Evolutionary conservation across 2,888 invertebrate species (phyloP).

Genomic region (Odontocerum albicorne): DNA sequence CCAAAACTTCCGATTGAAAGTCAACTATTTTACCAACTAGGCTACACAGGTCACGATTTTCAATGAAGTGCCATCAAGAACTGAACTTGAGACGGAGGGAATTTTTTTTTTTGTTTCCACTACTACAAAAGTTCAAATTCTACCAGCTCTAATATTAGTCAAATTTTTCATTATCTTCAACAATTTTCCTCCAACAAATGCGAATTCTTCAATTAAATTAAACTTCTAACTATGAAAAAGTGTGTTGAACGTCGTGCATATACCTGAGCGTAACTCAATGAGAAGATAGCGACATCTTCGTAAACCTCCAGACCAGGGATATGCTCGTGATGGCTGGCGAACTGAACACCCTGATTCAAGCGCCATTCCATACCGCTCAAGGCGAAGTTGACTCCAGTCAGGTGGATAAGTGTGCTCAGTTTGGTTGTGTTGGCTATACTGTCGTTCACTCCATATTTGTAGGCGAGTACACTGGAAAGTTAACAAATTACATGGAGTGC

Average conservation of each 20-base stretch:
- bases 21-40: too few relatives aligned
- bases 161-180: not conserved
- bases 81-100: too few relatives aligned
- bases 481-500: too few relatives aligned
- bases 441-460: constrained; percentile 2
- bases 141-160: not conserved
- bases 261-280: constrained; percentile 30
- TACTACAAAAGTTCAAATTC: not conserved
- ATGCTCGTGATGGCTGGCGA: constrained; percentile 9
- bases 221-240: too few relatives aligned
- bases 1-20: too few relatives aligned
- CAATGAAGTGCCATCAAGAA: too few relatives aligned
- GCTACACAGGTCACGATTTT: too few relatives aligned
- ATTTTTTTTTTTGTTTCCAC: too few relatives aligned
- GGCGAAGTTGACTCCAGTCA: constrained; percentile 25
- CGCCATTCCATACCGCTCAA: constrained; percentile 19
- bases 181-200: too few relatives aligned
- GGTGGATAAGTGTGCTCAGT: constrained; percentile 11
- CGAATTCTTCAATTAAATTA: too few relatives aligned
- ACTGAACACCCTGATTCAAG: not conserved
- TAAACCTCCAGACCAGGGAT: constrained; percentile 26
- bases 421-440: constrained; percentile 10
- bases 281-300: constrained; percentile 21
- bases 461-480: constrained; percentile 5
- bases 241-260: not conserved